Conservation (phyloP, 2,888 invertebrate genomes). For the Griposia aprilina region DNA sequence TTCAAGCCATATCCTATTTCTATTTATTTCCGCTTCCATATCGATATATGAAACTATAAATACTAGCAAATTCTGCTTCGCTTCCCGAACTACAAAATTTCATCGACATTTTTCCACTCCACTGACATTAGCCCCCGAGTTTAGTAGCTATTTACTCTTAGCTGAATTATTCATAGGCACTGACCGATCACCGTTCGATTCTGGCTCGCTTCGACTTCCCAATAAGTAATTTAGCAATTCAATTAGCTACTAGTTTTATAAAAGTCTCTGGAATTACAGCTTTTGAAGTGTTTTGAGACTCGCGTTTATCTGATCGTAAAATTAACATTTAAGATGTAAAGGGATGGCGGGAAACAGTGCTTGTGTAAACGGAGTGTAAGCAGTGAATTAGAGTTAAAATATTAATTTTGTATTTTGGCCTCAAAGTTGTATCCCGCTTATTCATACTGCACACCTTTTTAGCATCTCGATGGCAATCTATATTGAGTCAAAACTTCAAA, state of each 20-base stretch:
- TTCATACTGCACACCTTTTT: background rate
- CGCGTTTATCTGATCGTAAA: slow-evolving; percentile 64
- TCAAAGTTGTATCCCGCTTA: too few species aligned
- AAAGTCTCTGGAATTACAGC: slow-evolving; percentile 66
- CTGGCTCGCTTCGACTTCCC: slow-evolving; percentile 63
- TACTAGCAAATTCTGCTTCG: slow-evolving; percentile 35
- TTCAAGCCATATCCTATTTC: background rate
- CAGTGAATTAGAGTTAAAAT: too few species aligned
- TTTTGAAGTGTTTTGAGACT: slow-evolving; percentile 63
- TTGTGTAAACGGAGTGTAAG: background rate
- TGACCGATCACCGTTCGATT: slow-evolving; percentile 75
- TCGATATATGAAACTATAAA: slow-evolving; percentile 39
- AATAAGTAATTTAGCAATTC: slow-evolving; percentile 79
- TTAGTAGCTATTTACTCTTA: slow-evolving; percentile 64
- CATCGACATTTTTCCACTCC: slow-evolving; percentile 56
- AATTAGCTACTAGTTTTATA: slow-evolving; percentile 74
- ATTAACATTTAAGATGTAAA: slow-evolving; percentile 55
- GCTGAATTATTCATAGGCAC: slow-evolving; percentile 76
- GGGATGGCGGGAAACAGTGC: background rate
- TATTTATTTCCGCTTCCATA: slow-evolving; percentile 2
- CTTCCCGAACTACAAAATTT: slow-evolving; percentile 43
- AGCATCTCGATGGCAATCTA: background rate
- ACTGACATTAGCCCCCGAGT: slow-evolving; percentile 44
- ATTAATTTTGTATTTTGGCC: too few species aligned
- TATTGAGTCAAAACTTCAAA: background rate